These are phyloP conservation scores for Achroia grisella DNA, from an alignment of 1,140 invertebrate species.

Conservation along the genomic window DNA sequence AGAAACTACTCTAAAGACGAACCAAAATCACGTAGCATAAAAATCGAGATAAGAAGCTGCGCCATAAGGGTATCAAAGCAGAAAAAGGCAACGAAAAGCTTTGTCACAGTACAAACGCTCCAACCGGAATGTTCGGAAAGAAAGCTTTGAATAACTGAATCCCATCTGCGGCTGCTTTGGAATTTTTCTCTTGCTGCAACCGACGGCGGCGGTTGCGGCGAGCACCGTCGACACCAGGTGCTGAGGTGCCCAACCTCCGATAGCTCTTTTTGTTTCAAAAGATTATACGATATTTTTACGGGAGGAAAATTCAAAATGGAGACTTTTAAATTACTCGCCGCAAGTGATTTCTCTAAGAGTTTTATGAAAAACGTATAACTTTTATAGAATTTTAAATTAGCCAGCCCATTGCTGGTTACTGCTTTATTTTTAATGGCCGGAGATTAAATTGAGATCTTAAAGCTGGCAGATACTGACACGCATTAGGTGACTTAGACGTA, in stretches of 20 bases:
- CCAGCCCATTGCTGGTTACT: too few species aligned
- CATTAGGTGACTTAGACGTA: too few species aligned
- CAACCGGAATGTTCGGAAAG: background rate
- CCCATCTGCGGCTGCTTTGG: background rate
- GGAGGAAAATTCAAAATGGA: background rate
- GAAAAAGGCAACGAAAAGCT: background rate
- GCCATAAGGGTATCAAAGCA: too few species aligned
- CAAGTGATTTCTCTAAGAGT: too few species aligned
- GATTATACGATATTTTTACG: slow-evolving; percentile 15
- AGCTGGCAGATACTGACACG: too few species aligned
- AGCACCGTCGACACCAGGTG: slow-evolving; percentile 14
- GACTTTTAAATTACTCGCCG: slow-evolving; percentile 1
- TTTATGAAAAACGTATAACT: too few species aligned
- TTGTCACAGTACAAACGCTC: background rate
- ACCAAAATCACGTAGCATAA: too few species aligned
- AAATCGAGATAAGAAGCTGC: background rate
- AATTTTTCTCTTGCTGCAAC: slow-evolving; percentile 2
- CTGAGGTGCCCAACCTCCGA: slow-evolving; percentile 21
- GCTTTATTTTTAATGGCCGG: too few species aligned
- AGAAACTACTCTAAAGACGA: too few species aligned
- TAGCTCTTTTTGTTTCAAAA: slow-evolving; percentile 22
- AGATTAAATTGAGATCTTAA: too few species aligned
- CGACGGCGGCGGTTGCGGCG: slow-evolving; percentile 5
- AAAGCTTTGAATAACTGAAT: background rate
- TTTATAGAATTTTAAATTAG: too few species aligned